Evolutionary conservation across 2,797 vertebrate genomes (phyloP).

Genomic region (Eremophila alpestris): DNA sequence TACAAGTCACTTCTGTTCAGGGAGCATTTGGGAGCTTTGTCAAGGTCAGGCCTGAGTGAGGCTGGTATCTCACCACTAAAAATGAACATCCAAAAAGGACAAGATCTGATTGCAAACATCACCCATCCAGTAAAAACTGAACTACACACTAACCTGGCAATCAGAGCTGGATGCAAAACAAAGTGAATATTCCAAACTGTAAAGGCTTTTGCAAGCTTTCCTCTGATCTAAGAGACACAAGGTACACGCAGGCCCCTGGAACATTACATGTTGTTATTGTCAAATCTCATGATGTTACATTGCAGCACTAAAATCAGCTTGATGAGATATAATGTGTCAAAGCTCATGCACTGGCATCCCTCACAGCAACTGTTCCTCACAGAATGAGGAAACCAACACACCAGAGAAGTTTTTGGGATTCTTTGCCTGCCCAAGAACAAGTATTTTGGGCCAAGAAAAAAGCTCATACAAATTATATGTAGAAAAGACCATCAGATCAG

Average conservation of each 20-base stretch:
- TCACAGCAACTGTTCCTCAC: not conserved
- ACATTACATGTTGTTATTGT: not conserved
- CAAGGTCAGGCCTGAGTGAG: not conserved
- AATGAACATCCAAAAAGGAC: not conserved
- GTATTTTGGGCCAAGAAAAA: not conserved
- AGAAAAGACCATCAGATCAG: not conserved
- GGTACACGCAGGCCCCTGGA: not conserved
- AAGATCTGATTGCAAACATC: not conserved
- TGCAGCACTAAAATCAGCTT: not conserved
- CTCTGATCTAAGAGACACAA: not conserved
- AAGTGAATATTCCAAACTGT: not conserved
- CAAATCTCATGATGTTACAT: not conserved
- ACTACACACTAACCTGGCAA: not conserved
- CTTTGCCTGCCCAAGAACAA: not conserved
- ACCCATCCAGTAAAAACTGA: not conserved
- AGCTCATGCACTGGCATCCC: not conserved
- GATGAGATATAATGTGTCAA: not conserved
- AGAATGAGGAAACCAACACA: not conserved
- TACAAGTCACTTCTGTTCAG: not conserved
- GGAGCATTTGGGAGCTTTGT: not conserved
- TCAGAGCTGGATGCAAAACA: not conserved
- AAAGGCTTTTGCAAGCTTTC: not conserved
- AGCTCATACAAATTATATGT: not conserved
- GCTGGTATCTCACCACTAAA: not conserved
- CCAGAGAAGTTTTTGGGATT: not conserved